Evolutionary conservation across 1,140 invertebrate genomes (phyloP), one percentile per base, ranked within the genome.

Genomic region (Trichomalopsis sarcophagae): DNA sequence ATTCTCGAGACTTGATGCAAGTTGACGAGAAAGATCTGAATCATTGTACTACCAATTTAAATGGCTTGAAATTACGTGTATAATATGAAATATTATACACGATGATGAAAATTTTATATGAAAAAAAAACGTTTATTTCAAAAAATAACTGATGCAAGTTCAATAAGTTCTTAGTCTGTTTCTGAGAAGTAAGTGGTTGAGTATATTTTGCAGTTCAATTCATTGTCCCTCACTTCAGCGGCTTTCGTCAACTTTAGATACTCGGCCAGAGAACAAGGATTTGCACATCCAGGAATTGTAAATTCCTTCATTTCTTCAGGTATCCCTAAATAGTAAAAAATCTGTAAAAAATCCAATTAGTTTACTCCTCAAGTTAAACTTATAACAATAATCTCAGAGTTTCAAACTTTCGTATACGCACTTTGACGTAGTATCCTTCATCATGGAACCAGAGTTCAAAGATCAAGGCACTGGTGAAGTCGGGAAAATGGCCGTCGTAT

Each of bases 271-370:
- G 84, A 77, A 55, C 84, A 84, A 21, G 74, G 33, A 30, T 68
- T 30, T 5, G 10, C 3, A 21, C 84, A 85, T 0, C 62, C 55
- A 1, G 78, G 79, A 27, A 85, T 13, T 0, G 30, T 73, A 0
- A 85, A 17, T 17, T 23, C n/a, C 44, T 76, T 77, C 0, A 40
- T 30, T 50, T 76, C 40, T 27, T 68, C 78, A 55, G 79, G 78
- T 68, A 77, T 76, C 23, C 84, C 84, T 23, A 68, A n/a, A 21
- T 81, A 80, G 62, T 77, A 71, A 9, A 69, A 68, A 36, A 85
- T 77, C 84, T 85, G 30, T 2, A 74, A 23, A 84, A 79, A 66
- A 44, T 13, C 44, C 27, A 11, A 76, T n/a, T 21, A 3, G 11
- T 40, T 36, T 73, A 73, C 3, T 0, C 27, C 27, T 73, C 10